phyloP scores from a whole-genome alignment of 2,888 invertebrate genomes.

The Zygothrica quintamaculata region DNA sequence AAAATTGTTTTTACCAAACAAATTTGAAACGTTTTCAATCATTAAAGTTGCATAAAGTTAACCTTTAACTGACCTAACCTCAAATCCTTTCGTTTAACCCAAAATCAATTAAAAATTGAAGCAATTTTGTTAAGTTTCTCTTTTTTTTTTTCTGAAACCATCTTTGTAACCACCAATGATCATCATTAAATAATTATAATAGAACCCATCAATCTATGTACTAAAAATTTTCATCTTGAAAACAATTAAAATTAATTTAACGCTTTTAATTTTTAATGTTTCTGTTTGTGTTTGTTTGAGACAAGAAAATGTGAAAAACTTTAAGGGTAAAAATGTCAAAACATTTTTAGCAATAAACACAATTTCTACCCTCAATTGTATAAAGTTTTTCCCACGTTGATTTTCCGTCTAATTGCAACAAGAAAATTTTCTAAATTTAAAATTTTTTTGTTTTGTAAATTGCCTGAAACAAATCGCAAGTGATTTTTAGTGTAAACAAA shows the following conservation, averaged over 20 bases:
- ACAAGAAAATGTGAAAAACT: conserved; percentile 23
- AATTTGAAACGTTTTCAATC: too few species aligned
- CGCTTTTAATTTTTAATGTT: conserved; percentile 54
- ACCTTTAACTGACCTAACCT: background rate
- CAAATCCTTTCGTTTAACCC: background rate
- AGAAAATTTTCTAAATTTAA: conserved; percentile 43
- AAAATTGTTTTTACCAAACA: too few species aligned
- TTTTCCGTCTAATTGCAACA: conserved; percentile 49
- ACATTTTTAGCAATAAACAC: conserved; percentile 23
- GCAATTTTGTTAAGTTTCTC: background rate
- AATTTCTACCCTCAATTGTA: background rate
- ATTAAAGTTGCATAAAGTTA: too few species aligned
- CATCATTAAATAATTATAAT: conserved; percentile 37
- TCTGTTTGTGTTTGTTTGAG: too few species aligned
- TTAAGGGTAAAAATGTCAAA: conserved; percentile 57
- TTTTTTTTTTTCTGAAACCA: background rate
- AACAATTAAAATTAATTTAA: conserved; percentile 65
- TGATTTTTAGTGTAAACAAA: conserved; percentile 56
- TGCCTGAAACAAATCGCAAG: conserved; percentile 40
- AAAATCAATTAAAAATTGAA: conserved; percentile 14
- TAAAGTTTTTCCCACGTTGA: conserved; percentile 10
- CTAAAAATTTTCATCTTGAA: conserved; percentile 31
- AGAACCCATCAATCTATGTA: conserved; percentile 26
- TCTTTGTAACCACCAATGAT: conserved; percentile 29
- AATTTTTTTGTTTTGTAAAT: too few species aligned